Percentiles rank a stretch among this genome's conserved stretches.
Evolutionary conservation across 2,888 invertebrate genomes (phyloP).

Genomic region (Zaprionus bogoriensis): DNA sequence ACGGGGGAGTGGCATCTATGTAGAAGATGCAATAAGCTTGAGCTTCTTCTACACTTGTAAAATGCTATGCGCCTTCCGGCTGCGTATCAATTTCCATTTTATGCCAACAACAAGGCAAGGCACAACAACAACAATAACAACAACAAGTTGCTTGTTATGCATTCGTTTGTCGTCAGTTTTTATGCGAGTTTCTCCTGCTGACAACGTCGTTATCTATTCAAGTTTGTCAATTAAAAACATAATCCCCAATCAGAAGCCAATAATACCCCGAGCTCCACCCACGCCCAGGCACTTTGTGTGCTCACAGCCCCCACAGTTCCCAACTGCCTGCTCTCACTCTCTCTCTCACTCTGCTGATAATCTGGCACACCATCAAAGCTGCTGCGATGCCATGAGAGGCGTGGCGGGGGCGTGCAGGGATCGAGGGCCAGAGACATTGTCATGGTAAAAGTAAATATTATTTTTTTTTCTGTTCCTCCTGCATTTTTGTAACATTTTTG

Average conservation of each 20-base stretch:
- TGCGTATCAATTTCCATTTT: slow-evolving; percentile 54
- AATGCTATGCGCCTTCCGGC: slow-evolving; percentile 25
- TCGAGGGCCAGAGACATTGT: slow-evolving; percentile 51
- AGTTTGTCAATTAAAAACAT: slow-evolving; percentile 78
- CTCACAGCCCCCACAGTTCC: neutral
- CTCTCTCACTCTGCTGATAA: slow-evolving; percentile 24
- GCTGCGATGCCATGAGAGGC: slow-evolving; percentile 4
- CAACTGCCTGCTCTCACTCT: neutral
- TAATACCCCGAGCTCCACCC: slow-evolving; percentile 51
- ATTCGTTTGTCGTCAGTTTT: slow-evolving; percentile 71
- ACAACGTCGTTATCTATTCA: slow-evolving; percentile 77
- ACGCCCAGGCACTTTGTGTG: slow-evolving; percentile 19
- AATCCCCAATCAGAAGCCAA: slow-evolving; percentile 79
- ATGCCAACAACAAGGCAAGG: slow-evolving; percentile 23
- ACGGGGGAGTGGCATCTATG: neutral
- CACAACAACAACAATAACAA: neutral
- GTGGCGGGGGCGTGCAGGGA: neutral
- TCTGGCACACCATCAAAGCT: slow-evolving; percentile 65
- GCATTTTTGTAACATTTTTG: slow-evolving; percentile 57
- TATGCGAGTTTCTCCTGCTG: slow-evolving; percentile 69
- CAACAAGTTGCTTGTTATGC: slow-evolving; percentile 61
- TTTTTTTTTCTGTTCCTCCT: slow-evolving; percentile 42
- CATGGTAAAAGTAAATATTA: slow-evolving; percentile 76
- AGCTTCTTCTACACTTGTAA: slow-evolving; percentile 26
- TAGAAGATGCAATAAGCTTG: slow-evolving; percentile 42